phyloP scores from a whole-genome alignment of 2,113 vertebrate species.

The Oreotragus oreotragus region DNA sequence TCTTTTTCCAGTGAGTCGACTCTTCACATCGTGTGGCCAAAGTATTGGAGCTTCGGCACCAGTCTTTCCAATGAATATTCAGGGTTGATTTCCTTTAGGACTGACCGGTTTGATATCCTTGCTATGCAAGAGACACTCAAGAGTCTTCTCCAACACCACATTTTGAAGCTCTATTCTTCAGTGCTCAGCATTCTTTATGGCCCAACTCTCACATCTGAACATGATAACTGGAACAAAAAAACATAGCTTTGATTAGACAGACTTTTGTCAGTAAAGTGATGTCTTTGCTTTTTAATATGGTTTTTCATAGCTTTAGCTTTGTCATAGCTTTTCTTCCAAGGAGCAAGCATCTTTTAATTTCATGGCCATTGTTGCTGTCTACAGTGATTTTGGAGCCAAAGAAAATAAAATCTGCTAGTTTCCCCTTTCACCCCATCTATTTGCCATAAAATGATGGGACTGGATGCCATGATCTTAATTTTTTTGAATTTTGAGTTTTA shows the following conservation, averaged over 20 bases:
- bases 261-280: background rate
- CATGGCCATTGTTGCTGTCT: background rate
- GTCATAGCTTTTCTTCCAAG: background rate
- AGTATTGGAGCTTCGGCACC: background rate
- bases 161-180: background rate
- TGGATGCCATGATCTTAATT: background rate
- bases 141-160: background rate
- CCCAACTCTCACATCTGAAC: background rate
- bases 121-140: background rate
- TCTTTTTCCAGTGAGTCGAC: fast-evolving
- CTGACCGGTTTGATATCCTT: background rate
- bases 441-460: background rate
- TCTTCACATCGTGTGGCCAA: background rate
- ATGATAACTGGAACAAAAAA: background rate
- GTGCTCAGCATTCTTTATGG: background rate
- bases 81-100: background rate
- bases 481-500: background rate
- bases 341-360: background rate
- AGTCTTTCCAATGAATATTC: background rate
- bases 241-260: background rate
- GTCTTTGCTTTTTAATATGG: background rate
- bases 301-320: background rate
- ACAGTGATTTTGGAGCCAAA: background rate
- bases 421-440: background rate
- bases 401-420: background rate